These are phyloP conservation scores for Sula dactylatra DNA, from an alignment of 2,113 vertebrate genomes.

Conservation along the genomic window DNA sequence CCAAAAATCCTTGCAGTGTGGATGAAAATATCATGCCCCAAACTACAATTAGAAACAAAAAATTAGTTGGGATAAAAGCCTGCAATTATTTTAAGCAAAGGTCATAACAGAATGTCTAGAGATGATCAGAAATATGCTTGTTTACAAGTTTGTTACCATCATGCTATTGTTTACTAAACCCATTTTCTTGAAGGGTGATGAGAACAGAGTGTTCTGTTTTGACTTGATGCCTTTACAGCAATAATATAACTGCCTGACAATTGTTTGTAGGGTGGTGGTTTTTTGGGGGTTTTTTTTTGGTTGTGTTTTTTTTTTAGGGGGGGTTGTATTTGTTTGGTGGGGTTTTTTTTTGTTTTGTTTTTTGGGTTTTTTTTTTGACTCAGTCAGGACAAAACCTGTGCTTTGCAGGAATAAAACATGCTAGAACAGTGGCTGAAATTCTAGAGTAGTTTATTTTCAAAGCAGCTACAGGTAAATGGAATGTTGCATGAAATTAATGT, in stretches of 20 bases:
- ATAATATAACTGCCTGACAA: neutral
- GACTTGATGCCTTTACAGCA: neutral
- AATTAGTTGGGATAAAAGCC: neutral
- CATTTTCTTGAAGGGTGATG: neutral
- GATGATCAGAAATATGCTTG: neutral
- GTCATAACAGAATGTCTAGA: neutral
- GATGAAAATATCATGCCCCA: neutral
- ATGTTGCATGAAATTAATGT: neutral
- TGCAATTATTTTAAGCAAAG: neutral
- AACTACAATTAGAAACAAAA: neutral
- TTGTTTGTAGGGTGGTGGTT: neutral
- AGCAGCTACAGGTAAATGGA: neutral
- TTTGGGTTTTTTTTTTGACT: neutral
- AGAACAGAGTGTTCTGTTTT: neutral
- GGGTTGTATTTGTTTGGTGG: too few species aligned
- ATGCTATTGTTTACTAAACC: neutral
- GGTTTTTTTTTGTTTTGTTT: too few species aligned
- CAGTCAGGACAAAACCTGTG: neutral
- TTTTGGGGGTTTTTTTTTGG: neutral
- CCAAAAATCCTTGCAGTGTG: neutral
- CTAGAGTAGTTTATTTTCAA: neutral
- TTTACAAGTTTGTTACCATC: neutral
- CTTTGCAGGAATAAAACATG: neutral
- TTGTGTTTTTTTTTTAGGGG: too few species aligned
- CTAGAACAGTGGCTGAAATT: neutral